Conservation (phyloP, 2,888 invertebrate species). For the Dryadula phaetusa region DNA sequence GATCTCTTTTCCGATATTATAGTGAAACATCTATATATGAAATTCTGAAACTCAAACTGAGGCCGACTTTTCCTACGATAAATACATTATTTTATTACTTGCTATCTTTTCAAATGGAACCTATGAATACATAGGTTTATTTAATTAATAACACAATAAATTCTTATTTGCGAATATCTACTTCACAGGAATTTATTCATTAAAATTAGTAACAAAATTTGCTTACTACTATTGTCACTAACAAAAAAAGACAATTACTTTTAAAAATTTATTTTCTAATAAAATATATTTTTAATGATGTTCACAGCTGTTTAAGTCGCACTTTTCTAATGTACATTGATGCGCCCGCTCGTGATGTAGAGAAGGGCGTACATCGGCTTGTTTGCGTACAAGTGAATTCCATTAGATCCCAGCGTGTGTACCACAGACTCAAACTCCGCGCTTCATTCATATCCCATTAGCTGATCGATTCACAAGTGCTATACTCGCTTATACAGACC, state of each 20-base stretch:
- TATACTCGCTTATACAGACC: slow-evolving; percentile 65
- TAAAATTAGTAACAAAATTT: no score
- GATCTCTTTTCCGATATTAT: slow-evolving; percentile 84
- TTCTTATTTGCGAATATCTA: no score
- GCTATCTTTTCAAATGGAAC: slow-evolving; percentile 47
- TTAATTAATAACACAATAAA: no score
- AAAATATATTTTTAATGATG: slow-evolving; percentile 19
- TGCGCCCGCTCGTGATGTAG: slow-evolving; percentile 49
- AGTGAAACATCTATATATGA: slow-evolving; percentile 79
- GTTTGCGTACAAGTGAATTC: slow-evolving; percentile 84
- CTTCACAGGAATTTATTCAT: no score
- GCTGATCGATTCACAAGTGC: slow-evolving; percentile 80
- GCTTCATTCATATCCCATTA: slow-evolving; percentile 83
- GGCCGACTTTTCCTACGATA: slow-evolving; percentile 58
- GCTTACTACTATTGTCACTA: no score
- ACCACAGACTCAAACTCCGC: slow-evolving; percentile 70
- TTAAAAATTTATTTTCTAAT: no score
- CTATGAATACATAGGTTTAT: no score
- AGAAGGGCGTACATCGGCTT: slow-evolving; percentile 71
- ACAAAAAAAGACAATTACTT: no score
- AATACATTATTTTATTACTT: slow-evolving; percentile 56
- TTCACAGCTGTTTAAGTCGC: slow-evolving; percentile 28
- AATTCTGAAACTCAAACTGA: slow-evolving; percentile 80
- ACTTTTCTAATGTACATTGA: slow-evolving; percentile 32
- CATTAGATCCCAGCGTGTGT: slow-evolving; percentile 79